Conservation (phyloP, 2,888 invertebrate species). For the Lepidochrysops patricia region DNA sequence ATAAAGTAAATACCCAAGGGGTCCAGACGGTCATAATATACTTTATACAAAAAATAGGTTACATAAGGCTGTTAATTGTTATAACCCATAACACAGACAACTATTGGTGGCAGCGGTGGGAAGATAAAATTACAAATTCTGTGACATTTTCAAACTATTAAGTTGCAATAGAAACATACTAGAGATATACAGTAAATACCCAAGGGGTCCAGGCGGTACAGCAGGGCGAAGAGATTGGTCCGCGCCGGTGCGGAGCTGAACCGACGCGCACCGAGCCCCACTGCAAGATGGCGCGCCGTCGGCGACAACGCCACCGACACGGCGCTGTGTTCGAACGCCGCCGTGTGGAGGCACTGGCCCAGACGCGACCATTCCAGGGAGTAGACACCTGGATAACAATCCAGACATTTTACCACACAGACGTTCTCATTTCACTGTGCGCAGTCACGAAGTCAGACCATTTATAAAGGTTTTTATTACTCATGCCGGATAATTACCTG, state of each 20-base stretch:
- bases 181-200: slow-evolving; percentile 26
- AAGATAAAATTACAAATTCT: too few relatives aligned
- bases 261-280: slow-evolving; percentile 83
- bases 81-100: too few relatives aligned
- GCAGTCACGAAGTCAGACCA: too few relatives aligned
- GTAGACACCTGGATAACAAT: slow-evolving; percentile 77
- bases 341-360: slow-evolving; percentile 86
- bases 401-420: neutral
- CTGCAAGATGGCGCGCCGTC: slow-evolving; percentile 83
- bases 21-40: neutral
- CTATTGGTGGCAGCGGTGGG: too few relatives aligned
- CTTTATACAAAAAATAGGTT: slow-evolving; percentile 25
- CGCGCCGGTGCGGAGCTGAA: slow-evolving; percentile 73
- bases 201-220: slow-evolving; percentile 54
- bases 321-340: slow-evolving; percentile 83
- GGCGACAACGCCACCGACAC: slow-evolving; percentile 91
- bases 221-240: slow-evolving; percentile 60
- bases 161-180: too few relatives aligned
- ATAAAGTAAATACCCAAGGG: slow-evolving; percentile 28
- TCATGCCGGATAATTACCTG: too few relatives aligned
- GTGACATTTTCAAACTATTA: too few relatives aligned
- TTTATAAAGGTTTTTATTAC: too few relatives aligned
- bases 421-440: neutral
- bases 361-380: slow-evolving; percentile 83
- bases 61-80: too few relatives aligned